Conservation (phyloP, 2,113 vertebrate genomes). For the Chelonoidis abingdonii region DNA sequence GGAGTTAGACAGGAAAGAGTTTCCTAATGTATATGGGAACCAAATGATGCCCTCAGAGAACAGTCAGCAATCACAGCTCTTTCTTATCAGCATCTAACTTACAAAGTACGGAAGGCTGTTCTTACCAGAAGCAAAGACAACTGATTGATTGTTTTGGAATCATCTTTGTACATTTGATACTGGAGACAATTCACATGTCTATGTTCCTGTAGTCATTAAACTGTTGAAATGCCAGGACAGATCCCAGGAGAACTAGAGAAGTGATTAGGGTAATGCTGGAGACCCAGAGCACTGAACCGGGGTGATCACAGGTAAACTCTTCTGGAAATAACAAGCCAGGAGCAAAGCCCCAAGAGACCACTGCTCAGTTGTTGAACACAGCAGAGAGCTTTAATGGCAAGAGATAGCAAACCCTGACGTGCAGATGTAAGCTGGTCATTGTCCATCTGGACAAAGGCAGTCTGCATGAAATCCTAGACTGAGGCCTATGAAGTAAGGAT, state of each 20-base stretch:
- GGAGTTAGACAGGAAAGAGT: neutral
- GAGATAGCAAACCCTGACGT: neutral
- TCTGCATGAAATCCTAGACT: neutral
- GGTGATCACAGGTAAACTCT: neutral
- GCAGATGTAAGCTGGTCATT: neutral
- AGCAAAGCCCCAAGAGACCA: neutral
- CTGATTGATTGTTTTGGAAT: too few species aligned
- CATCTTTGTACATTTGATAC: too few species aligned
- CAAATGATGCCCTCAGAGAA: neutral
- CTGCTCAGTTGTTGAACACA: neutral
- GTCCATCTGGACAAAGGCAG: neutral
- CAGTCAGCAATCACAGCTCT: neutral
- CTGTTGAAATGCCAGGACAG: neutral
- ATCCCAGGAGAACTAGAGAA: neutral
- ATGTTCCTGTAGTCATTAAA: neutral
- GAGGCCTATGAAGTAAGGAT: neutral
- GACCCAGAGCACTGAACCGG: neutral
- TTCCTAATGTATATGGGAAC: neutral
- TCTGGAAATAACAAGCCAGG: neutral
- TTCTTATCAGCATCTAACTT: too few species aligned
- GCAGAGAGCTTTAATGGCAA: neutral
- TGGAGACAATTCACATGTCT: too few species aligned
- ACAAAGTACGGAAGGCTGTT: too few species aligned
- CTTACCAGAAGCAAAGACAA: too few species aligned
- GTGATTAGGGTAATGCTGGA: accelerated